Evolutionary conservation across 2,113 vertebrate genomes (phyloP).

Genomic region (Hoplias malabaricus): DNA sequence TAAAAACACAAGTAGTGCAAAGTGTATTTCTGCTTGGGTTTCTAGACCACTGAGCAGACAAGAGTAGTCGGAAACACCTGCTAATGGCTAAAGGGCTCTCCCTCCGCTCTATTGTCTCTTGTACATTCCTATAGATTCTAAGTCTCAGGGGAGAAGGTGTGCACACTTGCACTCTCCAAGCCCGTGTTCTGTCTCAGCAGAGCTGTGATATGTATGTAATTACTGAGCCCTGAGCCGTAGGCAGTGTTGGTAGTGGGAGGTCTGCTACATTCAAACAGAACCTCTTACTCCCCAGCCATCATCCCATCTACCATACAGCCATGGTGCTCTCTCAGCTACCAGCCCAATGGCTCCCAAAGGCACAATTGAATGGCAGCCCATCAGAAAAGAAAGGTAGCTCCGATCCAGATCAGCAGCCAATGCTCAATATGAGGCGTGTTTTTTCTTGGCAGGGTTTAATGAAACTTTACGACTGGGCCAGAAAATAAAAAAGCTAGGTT

Average conservation of each 20-base stretch:
- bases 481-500: constrained; percentile 9
- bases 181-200: constrained; percentile 29
- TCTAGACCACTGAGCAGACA: neutral
- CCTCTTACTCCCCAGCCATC: neutral
- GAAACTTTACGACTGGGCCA: constrained; percentile 17
- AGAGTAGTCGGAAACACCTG: neutral
- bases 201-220: constrained; percentile 39
- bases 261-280: constrained; percentile 14
- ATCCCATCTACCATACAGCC: constrained; percentile 6
- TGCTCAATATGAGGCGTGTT: constrained; percentile 45
- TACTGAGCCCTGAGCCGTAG: constrained; percentile 32
- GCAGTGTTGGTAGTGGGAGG: constrained; percentile 18
- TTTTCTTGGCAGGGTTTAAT: constrained; percentile 27
- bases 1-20: constrained; percentile 11
- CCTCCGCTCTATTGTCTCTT: constrained; percentile 12
- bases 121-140: constrained; percentile 14
- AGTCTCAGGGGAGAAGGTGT: neutral
- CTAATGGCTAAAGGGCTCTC: constrained; percentile 34
- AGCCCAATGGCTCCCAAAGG: constrained; percentile 34
- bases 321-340: neutral
- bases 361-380: constrained; percentile 21
- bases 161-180: neutral
- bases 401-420: constrained; percentile 17
- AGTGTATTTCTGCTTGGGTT: constrained; percentile 18
- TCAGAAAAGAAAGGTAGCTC: constrained; percentile 16